These are phyloP conservation scores for Pseudococcus jackbeardsleyi DNA, from an alignment of 2,888 invertebrate genomes.

Conservation along the genomic window DNA sequence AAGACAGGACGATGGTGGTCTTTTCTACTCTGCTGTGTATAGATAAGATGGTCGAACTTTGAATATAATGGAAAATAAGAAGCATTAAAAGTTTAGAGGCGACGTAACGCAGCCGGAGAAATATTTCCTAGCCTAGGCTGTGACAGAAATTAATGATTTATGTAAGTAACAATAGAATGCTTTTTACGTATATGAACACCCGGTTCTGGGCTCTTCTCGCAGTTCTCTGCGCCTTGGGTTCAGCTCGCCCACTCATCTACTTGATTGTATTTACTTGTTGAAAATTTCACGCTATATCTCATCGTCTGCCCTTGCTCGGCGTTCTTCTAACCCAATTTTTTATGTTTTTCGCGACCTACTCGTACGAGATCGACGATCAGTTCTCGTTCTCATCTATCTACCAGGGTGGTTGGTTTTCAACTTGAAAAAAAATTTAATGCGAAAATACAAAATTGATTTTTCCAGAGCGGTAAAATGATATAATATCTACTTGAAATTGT, in stretches of 20 bases:
- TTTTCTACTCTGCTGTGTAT: background rate
- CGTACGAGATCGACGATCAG: no score
- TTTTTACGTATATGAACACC: slow-evolving; percentile 49
- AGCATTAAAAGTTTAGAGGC: slow-evolving; percentile 4
- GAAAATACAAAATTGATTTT: no score
- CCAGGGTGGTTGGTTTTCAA: no score
- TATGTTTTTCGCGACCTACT: no score
- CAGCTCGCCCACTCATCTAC: background rate
- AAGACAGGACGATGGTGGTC: background rate
- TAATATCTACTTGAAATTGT: no score
- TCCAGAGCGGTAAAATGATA: no score
- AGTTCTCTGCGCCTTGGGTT: background rate
- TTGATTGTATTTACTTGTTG: slow-evolving; percentile 8
- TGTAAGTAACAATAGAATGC: slow-evolving; percentile 46
- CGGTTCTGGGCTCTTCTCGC: background rate
- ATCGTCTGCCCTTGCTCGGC: background rate
- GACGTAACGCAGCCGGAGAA: background rate
- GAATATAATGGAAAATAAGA: slow-evolving; percentile 48
- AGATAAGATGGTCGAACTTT: slow-evolving; percentile 44
- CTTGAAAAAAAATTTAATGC: no score
- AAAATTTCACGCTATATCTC: slow-evolving; percentile 10
- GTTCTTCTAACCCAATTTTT: no score
- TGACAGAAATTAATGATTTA: slow-evolving; percentile 51
- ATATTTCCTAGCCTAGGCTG: slow-evolving; percentile 21
- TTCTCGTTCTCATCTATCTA: no score